Percentiles rank a stretch among this genome's conserved stretches.
These are phyloP conservation scores for Eufriesea mexicana DNA, from an alignment of 1,140 invertebrate genomes.

Conservation along the genomic window DNA sequence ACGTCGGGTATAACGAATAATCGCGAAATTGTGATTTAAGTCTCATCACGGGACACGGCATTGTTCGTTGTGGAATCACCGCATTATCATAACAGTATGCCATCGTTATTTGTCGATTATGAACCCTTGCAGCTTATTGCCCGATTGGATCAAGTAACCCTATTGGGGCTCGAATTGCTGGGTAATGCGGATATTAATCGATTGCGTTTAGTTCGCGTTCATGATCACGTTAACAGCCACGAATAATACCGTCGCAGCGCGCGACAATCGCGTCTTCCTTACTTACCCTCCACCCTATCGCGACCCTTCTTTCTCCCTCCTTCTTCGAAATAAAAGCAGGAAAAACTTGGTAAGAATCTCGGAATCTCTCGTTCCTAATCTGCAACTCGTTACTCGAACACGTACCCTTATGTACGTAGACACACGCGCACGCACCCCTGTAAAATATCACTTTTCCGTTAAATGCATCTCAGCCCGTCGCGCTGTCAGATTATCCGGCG, in stretches of 20 bases:
- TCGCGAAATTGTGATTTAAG: background rate
- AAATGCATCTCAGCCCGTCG: background rate
- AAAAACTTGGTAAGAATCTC: too few species aligned
- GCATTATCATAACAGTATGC: conserved; percentile 43
- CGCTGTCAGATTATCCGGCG: background rate
- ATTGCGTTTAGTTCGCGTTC: conserved; percentile 41
- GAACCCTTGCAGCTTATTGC: conserved; percentile 48
- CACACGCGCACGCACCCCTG: background rate
- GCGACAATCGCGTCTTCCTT: conserved; percentile 17
- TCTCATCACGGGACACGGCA: background rate
- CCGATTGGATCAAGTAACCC: conserved; percentile 39
- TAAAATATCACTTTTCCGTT: background rate
- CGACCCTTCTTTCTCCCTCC: too few species aligned
- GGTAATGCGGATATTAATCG: conserved; percentile 51
- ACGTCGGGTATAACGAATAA: too few species aligned
- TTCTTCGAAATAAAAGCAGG: too few species aligned
- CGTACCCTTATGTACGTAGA: background rate
- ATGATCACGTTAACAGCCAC: conserved; percentile 32
- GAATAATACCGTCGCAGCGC: background rate
- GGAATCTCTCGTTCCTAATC: too few species aligned
- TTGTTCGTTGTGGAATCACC: background rate
- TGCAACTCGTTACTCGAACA: too few species aligned
- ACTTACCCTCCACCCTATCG: background rate
- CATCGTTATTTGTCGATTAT: conserved; percentile 48
- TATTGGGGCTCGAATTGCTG: conserved; percentile 37